Percentiles rank a stretch among this genome's conserved stretches.
These are phyloP conservation scores for Holotrichia oblita DNA, from an alignment of 1,140 invertebrate genomes.

Conservation along the genomic window DNA sequence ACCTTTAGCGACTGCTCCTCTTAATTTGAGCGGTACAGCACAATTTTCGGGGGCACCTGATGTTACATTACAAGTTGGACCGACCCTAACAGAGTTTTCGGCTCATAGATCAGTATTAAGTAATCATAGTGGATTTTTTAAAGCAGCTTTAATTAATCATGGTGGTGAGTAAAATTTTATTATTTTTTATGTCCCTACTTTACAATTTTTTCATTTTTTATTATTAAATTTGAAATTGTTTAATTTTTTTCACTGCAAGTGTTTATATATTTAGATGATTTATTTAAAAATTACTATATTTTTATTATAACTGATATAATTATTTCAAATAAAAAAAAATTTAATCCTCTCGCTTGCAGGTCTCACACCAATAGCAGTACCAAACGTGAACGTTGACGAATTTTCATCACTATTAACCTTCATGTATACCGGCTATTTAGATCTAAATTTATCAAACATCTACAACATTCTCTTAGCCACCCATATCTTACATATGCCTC, in stretches of 20 bases:
- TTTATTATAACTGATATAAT: too few species aligned
- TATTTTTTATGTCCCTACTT: neutral
- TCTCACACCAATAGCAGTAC: slow-evolving; percentile 61
- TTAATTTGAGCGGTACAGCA: slow-evolving; percentile 52
- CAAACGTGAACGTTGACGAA: slow-evolving; percentile 72
- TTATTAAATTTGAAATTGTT: slow-evolving; percentile 11
- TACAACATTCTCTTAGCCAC: slow-evolving; percentile 78
- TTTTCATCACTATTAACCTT: slow-evolving; percentile 78
- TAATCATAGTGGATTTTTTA: slow-evolving; percentile 76
- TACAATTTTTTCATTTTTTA: slow-evolving; percentile 31
- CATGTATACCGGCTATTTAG: slow-evolving; percentile 80
- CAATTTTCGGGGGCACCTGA: slow-evolving; percentile 65
- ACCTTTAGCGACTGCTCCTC: slow-evolving; percentile 55
- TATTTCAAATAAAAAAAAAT: too few species aligned
- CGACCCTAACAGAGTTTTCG: slow-evolving; percentile 71
- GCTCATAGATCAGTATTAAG: slow-evolving; percentile 74
- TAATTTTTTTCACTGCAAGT: neutral
- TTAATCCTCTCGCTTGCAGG: slow-evolving; percentile 48
- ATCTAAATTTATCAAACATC: slow-evolving; percentile 75
- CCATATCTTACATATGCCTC: slow-evolving; percentile 79
- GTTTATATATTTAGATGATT: too few species aligned
- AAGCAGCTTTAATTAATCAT: slow-evolving; percentile 63
- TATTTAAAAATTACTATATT: too few species aligned
- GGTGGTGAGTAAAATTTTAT: slow-evolving; percentile 52
- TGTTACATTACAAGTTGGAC: slow-evolving; percentile 71